Percentiles rank a stretch among this genome's conserved stretches.
Conservation (phyloP, 2,113 vertebrate genomes). For the Rhadina sibilatrix region DNA sequence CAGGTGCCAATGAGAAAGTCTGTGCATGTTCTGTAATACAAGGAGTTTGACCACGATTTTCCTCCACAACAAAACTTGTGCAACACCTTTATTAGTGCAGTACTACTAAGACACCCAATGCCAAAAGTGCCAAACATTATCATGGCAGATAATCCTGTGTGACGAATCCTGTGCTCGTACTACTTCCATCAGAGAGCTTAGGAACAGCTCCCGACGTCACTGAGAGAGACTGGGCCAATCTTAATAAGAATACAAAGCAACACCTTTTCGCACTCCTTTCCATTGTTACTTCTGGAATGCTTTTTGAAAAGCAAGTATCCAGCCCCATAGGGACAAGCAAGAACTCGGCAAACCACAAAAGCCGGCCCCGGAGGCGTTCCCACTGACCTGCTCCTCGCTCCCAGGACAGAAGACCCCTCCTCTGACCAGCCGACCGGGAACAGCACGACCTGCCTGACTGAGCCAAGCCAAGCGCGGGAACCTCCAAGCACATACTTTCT, state of each 20-base stretch:
- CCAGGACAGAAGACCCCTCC: not conserved
- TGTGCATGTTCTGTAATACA: not conserved
- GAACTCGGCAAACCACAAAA: not conserved
- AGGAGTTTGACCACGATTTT: not conserved
- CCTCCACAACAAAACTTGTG: not conserved
- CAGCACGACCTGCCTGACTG: not conserved
- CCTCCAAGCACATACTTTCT: not conserved
- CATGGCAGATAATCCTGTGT: not conserved
- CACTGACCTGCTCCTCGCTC: not conserved
- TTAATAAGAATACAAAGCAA: not conserved
- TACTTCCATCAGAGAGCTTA: not conserved
- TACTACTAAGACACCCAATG: not conserved
- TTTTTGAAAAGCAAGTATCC: not conserved
- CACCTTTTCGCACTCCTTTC: not conserved
- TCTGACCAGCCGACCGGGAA: not conserved
- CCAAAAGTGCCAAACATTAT: not conserved
- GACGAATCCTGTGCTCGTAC: not conserved
- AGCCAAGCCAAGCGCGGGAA: not conserved
- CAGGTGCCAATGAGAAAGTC: not conserved
- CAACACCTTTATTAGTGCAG: not conserved
- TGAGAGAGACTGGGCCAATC: not conserved
- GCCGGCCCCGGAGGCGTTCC: not conserved
- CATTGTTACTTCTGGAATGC: not conserved
- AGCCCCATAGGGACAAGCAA: not conserved
- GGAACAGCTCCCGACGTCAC: not conserved